Evolutionary conservation across 2,113 vertebrate genomes (phyloP).

Genomic region (Eleginops maclovinus): DNA sequence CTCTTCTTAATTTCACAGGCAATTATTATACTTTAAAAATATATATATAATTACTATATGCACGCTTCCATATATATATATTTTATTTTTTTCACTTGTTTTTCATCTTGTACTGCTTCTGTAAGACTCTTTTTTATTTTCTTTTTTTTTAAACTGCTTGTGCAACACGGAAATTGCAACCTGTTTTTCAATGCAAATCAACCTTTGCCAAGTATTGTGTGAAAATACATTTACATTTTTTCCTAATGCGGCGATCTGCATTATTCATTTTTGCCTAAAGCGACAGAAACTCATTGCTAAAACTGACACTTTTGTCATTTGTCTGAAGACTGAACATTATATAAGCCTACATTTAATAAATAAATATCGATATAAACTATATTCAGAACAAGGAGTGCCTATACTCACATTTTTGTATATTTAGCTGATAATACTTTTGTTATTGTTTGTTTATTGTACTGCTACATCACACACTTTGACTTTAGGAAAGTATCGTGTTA

Average conservation of each 20-base stretch:
- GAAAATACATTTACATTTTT: background rate
- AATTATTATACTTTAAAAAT: background rate
- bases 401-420: background rate
- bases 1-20: background rate
- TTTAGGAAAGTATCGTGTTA: background rate
- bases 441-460: background rate
- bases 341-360: background rate
- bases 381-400: background rate
- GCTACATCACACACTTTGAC: background rate
- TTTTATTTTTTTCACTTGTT: background rate
- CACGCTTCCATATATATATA: background rate
- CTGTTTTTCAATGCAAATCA: background rate
- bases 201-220: background rate
- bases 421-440: no score
- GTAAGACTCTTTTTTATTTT: background rate
- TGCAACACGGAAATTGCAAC: no score
- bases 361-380: background rate
- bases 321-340: background rate
- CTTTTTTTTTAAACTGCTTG: background rate
- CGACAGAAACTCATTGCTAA: background rate
- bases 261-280: background rate
- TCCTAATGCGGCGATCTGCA: background rate
- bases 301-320: background rate
- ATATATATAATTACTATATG: background rate
- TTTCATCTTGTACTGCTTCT: background rate